These are phyloP conservation scores for Drosophila nigrodunni DNA, from an alignment of 1,140 invertebrate genomes.

Conservation along the genomic window DNA sequence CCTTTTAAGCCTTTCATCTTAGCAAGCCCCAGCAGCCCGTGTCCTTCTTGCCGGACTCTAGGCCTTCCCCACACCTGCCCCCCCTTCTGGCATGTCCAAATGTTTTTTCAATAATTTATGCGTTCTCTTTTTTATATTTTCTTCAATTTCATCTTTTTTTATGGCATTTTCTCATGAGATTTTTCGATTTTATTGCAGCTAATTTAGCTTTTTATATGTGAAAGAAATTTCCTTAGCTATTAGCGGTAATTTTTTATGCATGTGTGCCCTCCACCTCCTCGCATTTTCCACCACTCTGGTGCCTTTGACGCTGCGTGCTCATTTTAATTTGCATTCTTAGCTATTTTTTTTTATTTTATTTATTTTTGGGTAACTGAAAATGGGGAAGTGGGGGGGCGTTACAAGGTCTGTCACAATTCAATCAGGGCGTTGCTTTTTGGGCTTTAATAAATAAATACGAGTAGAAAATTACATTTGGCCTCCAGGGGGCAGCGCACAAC, in stretches of 20 bases:
- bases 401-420: conserved; percentile 76
- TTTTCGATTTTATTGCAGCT: conserved; percentile 42
- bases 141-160: conserved; percentile 29
- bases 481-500: conserved; percentile 54
- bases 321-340: conserved; percentile 77
- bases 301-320: conserved; percentile 35
- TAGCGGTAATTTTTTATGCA: conserved; percentile 60
- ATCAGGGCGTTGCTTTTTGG: conserved; percentile 68
- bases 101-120: conserved; percentile 62
- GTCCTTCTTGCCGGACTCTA: conserved; percentile 32
- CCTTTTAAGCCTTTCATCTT: conserved; percentile 55
- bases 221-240: conserved; percentile 35
- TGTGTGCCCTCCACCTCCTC: conserved; percentile 20
- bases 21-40: conserved; percentile 12
- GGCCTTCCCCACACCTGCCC: not conserved
- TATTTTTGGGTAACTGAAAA: not conserved
- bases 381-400: not conserved
- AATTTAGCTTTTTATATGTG: conserved; percentile 35
- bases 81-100: conserved; percentile 19
- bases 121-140: conserved; percentile 21
- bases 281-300: conserved; percentile 1
- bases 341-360: conserved; percentile 16
- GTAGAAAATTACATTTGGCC: conserved; percentile 74
- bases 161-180: conserved; percentile 52
- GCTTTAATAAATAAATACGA: conserved; percentile 79